These are phyloP conservation scores for Colaptes auratus DNA, from an alignment of 2,113 vertebrate species.

Conservation along the genomic window DNA sequence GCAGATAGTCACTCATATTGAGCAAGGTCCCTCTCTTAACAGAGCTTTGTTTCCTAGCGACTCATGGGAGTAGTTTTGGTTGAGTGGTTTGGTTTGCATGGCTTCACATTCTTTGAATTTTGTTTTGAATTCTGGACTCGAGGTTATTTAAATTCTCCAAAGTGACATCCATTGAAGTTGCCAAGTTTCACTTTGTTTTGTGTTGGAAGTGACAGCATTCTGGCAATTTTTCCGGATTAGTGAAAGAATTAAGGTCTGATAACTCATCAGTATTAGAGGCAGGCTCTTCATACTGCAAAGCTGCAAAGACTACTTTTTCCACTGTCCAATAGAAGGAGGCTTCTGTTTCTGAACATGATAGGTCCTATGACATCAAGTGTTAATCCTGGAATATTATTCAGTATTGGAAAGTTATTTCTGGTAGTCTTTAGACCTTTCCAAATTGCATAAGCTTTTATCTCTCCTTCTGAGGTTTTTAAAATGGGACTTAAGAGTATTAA, in stretches of 20 bases:
- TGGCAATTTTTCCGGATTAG: slow-evolving; percentile 7
- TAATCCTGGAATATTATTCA: slow-evolving; percentile 25
- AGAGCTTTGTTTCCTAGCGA: background rate
- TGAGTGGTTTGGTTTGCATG: slow-evolving; percentile 42
- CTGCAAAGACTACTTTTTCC: background rate
- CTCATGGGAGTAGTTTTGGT: slow-evolving; percentile 13
- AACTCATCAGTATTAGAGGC: slow-evolving; percentile 19
- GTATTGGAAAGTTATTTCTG: slow-evolving; percentile 18
- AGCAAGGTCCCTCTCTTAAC: background rate
- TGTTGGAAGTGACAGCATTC: slow-evolving; percentile 12
- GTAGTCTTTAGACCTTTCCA: background rate
- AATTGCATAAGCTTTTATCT: slow-evolving; percentile 24
- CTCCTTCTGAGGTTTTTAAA: background rate
- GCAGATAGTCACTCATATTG: background rate
- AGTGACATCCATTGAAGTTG: background rate
- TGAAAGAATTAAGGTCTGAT: slow-evolving; percentile 46
- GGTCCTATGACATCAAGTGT: background rate
- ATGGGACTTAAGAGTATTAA: background rate
- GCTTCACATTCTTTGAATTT: background rate
- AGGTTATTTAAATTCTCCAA: slow-evolving; percentile 41
- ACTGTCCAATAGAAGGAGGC: background rate
- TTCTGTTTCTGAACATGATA: slow-evolving; percentile 11
- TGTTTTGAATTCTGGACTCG: slow-evolving; percentile 4
- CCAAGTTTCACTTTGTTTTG: slow-evolving; percentile 40
- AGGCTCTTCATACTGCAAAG: background rate